Evolutionary conservation across 1,140 invertebrate species (phyloP), one percentile per base, ranked within the genome.

Genomic region (Sweltsa coloradensis): DNA sequence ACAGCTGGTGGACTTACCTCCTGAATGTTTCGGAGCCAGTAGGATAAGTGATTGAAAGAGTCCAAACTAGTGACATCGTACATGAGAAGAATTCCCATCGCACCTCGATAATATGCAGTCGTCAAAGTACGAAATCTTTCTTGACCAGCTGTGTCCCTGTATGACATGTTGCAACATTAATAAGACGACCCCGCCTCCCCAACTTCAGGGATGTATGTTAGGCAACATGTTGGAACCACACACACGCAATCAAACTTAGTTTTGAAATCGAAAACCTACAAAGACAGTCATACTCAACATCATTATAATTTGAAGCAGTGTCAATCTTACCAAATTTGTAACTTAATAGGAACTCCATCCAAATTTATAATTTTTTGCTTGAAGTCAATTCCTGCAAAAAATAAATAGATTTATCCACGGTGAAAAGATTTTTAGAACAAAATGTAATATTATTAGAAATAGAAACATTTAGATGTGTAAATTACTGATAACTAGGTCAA

Each of bases 341-440:
- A 67, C 65, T 90, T 90, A 47, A 90, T 82, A 44, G 80, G 85
- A 43, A 80, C 81, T 3, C 85, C 86, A 62, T 89, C 83, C 51
- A 91, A 66, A 62, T 87, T 84, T 52, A 90, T 84, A 48, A 88
- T 85, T 66, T 89, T 90, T 64, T 90, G 85, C 68, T 90, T 91
- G 62, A 90, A 90, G 69, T 91, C 88, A 60, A 91, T 88, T 53
- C 86, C 86, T 88, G 64, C 31, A 66, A 68, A 47, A 51, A 34
- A 53, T 51, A 5, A 26, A 25, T 2, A 29, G n/a, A n/a, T n/a
- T n/a, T n/a, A n/a, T n/a, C n/a, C n/a, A n/a, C n/a, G n/a, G n/a
- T n/a, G n/a, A n/a, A n/a, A n/a, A n/a, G n/a, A n/a, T n/a, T n/a
- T n/a, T n/a, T n/a, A n/a, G n/a, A n/a, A n/a, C n/a, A n/a, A n/a